Evolutionary conservation across 2,888 invertebrate species (phyloP), one percentile per base, ranked within the genome.

Genomic region (Scaptomyza flava): DNA sequence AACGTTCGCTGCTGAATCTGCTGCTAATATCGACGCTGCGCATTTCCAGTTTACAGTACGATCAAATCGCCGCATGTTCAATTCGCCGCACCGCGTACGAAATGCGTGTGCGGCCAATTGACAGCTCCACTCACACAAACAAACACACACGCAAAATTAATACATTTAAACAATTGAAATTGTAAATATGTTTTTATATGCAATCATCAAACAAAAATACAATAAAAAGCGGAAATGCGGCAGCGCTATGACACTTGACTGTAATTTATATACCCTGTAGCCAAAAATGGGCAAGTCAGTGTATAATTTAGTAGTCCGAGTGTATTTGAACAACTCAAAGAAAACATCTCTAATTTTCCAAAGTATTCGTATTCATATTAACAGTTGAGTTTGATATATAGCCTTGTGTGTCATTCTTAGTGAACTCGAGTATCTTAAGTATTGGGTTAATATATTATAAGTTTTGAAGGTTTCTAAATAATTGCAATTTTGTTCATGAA

Each of bases 1-100:
- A 27, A 62, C 58, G 17, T 46, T 27, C 50, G 36, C 43, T 23
- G 68, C 38, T 17, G 46, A 33, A n/a, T 58, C 51, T 33, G 59
- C 47, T 34, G 50, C 50, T n/a, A 50, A 38, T 53, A 46, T 41
- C 48, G 33, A 20, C 42, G 56, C 38, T 66, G 65, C 52, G 59
- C 53, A 64, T 68, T 85, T 87, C 87, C 84, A 87, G 84, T 85
- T 81, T 77, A 62, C 69, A 61, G 62, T 57, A 54, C 41, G 75
- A 75, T 75, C 74, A 23, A 23, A 6, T 36, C 58, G 63, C 58
- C 68, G 58, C 52, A 65, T 50, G 31, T 9, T 53, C 48, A 76
- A 56, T 75, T 75, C 74, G 64, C 64, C 64, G 63, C 31, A 6
- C 3, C 34, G 52, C 41, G 52, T 36, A 30, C 41, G 31, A 58